phyloP scores from a whole-genome alignment of 1,140 invertebrate genomes.

The Meloidogyne exigua region DNA sequence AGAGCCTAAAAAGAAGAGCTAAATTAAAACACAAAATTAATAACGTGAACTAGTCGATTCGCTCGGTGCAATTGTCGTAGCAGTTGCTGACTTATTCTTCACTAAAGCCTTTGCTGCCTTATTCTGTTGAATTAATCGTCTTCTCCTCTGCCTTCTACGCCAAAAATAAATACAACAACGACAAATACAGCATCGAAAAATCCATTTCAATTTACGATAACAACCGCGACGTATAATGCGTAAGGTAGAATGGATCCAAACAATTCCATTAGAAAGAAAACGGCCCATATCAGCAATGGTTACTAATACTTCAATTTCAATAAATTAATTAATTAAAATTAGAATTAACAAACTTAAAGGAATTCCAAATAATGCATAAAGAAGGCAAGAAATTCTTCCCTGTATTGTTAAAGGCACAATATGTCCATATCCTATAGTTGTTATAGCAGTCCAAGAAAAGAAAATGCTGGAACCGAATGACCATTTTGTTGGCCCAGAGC shows the following conservation, averaged over 20 bases:
- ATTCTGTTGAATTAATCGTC: background rate
- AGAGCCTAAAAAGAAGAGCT: background rate
- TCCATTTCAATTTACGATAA: constrained; percentile 30
- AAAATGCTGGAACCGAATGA: constrained; percentile 61
- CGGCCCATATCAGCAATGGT: constrained; percentile 68
- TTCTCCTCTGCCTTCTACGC: background rate
- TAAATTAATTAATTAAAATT: constrained; percentile 67
- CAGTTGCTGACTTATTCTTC: constrained; percentile 21
- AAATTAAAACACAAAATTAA: background rate
- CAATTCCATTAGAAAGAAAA: constrained; percentile 57
- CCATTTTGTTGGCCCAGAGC: constrained; percentile 59
- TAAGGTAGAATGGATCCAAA: constrained; percentile 58
- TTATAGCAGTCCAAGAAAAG: constrained; percentile 58
- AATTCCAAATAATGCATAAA: constrained; percentile 68
- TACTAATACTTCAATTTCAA: constrained; percentile 66
- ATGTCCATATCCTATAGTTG: constrained; percentile 65
- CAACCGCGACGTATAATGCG: constrained; percentile 44
- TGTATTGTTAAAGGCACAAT: constrained; percentile 67
- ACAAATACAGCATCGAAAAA: constrained; percentile 34
- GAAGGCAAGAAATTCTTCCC: constrained; percentile 67
- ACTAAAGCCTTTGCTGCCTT: background rate
- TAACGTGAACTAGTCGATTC: constrained; percentile 8
- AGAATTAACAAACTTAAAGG: constrained; percentile 65
- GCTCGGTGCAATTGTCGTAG: constrained; percentile 24
- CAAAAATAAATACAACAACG: constrained; percentile 26